phyloP scores from a whole-genome alignment of 2,888 invertebrate species.

The Euplagia quadripunctaria region DNA sequence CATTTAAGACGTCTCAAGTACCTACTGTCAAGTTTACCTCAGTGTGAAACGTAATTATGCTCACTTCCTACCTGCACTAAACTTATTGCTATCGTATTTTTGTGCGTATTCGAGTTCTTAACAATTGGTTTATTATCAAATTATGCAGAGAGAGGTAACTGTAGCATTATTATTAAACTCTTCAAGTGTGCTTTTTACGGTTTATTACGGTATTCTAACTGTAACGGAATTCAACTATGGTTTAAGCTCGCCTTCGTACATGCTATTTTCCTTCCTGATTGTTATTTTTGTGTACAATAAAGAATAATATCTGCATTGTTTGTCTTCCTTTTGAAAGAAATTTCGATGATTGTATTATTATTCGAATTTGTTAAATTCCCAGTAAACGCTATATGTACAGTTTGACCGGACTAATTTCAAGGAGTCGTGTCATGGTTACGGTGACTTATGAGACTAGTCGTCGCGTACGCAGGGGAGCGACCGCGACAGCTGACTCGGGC shows the following conservation, averaged over 20 bases:
- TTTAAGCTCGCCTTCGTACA: too few relatives aligned
- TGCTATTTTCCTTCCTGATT: too few relatives aligned
- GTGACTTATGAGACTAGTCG: slow-evolving; percentile 67
- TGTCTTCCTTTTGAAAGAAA: background rate
- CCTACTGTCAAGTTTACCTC: background rate
- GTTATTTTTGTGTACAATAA: too few relatives aligned
- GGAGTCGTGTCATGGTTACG: slow-evolving; percentile 49
- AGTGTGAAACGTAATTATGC: background rate
- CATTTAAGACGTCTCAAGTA: background rate
- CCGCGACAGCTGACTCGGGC: slow-evolving; percentile 82
- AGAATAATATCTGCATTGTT: background rate
- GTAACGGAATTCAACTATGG: too few relatives aligned
- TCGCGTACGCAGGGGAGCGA: slow-evolving; percentile 63
- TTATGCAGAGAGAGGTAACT: background rate
- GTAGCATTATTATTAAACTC: background rate
- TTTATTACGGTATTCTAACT: background rate
- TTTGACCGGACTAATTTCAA: slow-evolving; percentile 55
- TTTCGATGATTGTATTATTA: slow-evolving; percentile 25
- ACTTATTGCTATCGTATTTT: background rate
- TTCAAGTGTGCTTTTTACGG: background rate
- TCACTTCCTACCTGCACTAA: background rate
- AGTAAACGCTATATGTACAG: slow-evolving; percentile 62
- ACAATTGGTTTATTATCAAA: background rate
- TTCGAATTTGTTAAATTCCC: slow-evolving; percentile 30
- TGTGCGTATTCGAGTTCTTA: background rate